phyloP scores from a whole-genome alignment of 2,888 invertebrate genomes.

The Alviniconcha strummeri region DNA sequence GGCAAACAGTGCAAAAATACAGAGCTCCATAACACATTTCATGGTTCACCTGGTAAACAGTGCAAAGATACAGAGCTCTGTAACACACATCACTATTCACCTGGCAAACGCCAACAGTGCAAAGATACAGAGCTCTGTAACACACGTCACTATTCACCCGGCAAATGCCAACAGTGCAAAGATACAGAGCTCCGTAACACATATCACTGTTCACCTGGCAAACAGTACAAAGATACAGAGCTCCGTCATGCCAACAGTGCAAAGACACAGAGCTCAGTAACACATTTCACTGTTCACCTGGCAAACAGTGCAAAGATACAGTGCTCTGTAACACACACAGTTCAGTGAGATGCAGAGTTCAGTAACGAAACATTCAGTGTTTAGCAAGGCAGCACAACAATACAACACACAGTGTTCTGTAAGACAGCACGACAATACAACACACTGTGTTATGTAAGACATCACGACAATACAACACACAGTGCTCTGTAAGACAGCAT shows the following conservation, averaged over 20 bases:
- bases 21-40: background rate
- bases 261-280: background rate
- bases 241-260: background rate
- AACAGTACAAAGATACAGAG: background rate
- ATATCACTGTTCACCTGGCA: constrained; percentile 59
- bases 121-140: no score
- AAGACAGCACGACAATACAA: background rate
- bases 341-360: constrained; percentile 43
- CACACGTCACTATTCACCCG: background rate
- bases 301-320: background rate
- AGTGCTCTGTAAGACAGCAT: no score
- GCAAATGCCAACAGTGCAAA: background rate
- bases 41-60: constrained; percentile 57
- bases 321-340: constrained; percentile 36
- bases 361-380: background rate
- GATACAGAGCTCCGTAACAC: background rate
- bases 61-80: background rate
- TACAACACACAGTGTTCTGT: background rate
- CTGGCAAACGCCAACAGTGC: background rate
- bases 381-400: no score
- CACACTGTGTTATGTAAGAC: no score
- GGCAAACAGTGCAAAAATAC: background rate
- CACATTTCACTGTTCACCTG: constrained; percentile 52
- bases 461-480: no score
- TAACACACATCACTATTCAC: background rate